Conservation (phyloP, 2,113 vertebrate genomes). For the Sminthopsis crassicaudata region DNA sequence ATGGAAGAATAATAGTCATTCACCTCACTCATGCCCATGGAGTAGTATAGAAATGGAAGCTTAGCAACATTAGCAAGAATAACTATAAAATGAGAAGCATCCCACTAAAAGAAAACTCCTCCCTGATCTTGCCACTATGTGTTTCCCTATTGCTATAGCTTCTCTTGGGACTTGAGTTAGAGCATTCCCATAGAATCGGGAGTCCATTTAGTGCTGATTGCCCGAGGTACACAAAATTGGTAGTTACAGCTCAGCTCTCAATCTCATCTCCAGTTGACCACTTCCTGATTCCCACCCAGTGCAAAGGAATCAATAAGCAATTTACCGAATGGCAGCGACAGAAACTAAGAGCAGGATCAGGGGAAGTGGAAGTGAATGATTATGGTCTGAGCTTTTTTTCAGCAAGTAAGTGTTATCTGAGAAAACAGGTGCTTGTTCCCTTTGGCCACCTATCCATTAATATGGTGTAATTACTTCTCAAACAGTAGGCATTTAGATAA, state of each 20-base stretch:
- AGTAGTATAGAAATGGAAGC: neutral
- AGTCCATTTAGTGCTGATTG: neutral
- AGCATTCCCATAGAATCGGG: neutral
- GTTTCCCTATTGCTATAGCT: neutral
- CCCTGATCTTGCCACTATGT: neutral
- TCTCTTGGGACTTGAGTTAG: neutral
- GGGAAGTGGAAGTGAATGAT: constrained; percentile 65
- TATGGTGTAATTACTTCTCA: constrained; percentile 83
- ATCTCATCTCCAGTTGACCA: neutral
- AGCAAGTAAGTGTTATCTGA: constrained; percentile 81
- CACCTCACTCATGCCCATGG: neutral
- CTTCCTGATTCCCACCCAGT: neutral
- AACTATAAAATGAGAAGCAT: neutral
- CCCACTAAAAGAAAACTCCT: neutral
- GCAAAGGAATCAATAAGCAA: constrained; percentile 87
- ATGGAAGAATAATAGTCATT: neutral
- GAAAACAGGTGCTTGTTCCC: constrained; percentile 81
- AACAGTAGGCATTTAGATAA: constrained; percentile 82
- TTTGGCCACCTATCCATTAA: constrained; percentile 80
- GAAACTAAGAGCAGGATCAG: constrained; percentile 61
- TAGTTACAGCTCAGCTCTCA: neutral
- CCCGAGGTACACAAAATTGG: neutral
- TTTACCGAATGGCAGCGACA: constrained; percentile 74
- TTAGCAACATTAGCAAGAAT: neutral
- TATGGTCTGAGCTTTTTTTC: constrained; percentile 80